Evolutionary conservation across 2,888 invertebrate genomes (phyloP), one percentile per base, ranked within the genome.

Genomic region (Nemoura dubitans): DNA sequence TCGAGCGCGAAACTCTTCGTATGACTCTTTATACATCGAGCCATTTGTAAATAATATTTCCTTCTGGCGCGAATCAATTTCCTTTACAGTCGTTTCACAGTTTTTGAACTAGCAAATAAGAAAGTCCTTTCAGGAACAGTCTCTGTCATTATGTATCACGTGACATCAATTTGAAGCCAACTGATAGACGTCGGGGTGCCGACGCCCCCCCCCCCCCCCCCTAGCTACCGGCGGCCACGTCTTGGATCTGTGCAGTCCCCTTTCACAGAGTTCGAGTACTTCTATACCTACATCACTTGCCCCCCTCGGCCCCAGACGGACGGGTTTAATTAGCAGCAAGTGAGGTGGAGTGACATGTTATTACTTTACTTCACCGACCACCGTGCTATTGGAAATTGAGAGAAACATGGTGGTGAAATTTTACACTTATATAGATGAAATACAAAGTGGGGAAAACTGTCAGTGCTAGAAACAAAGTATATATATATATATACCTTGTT

Each of bases 151-250:
- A 59, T 21, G 59, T 59, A 59, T 59, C 59, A 59, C 59, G 59
- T 59, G 59, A 59, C 59, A 59, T 59, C 59, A 59, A 59, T 59
- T 59, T 21, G 59, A 59, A 59, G 59, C 59, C 59, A 59, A 59
- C 59, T 59, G 2, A 3, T 59, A 59, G 59, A 21, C 16, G 59
- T 1, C 21, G 14, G 59, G 10, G 16, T 59, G 59, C 21, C 59
- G 59, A 59, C 2, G 36, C 36, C 5, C 10, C 21, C 3, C 59
- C 59, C 21, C 21, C 21, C 59, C 14, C 1, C 59, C 59, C 59
- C 59, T 21, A 16, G 21, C 59, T 10, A 10, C 36, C 36, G 59
- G 59, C 2, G 21, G 6, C 21, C 59, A 21, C 59, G 59, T 59
- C 16, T 59, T 59, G 21, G 59, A 14, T 36, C 59, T 59, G 21